These are phyloP conservation scores for Menidia beryllina DNA, from an alignment of 2,113 vertebrate genomes.

Conservation along the genomic window DNA sequence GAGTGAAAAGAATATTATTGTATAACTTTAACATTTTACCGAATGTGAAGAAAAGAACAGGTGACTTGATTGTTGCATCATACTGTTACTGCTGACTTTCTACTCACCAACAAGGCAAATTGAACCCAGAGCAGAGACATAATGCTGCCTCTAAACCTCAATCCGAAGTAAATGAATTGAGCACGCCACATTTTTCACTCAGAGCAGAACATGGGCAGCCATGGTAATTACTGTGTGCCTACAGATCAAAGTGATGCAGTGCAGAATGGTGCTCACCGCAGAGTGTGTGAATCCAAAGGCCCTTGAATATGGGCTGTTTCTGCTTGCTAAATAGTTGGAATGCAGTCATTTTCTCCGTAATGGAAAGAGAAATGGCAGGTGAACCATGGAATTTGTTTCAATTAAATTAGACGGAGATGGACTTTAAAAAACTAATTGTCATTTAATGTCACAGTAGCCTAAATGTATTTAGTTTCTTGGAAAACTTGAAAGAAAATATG, in stretches of 20 bases:
- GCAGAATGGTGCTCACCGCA: slow-evolving; percentile 22
- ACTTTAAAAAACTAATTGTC: not conserved
- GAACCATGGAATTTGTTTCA: not conserved
- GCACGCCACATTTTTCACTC: slow-evolving; percentile 37
- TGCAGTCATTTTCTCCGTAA: slow-evolving; percentile 11
- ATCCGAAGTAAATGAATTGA: slow-evolving; percentile 41
- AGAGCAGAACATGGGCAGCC: slow-evolving; percentile 19
- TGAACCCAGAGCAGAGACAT: slow-evolving; percentile 30
- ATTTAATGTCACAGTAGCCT: slow-evolving; percentile 3
- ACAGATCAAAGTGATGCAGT: slow-evolving; percentile 41
- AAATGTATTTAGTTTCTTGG: not conserved
- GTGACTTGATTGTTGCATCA: not conserved
- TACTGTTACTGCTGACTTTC: slow-evolving; percentile 3
- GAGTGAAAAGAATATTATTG: too few species aligned
- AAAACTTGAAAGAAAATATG: not conserved
- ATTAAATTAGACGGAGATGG: not conserved
- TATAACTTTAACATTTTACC: not conserved
- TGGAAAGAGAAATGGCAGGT: not conserved
- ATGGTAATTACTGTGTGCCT: slow-evolving; percentile 41
- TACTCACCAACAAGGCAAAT: slow-evolving; percentile 20
- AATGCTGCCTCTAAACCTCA: slow-evolving; percentile 37
- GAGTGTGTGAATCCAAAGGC: slow-evolving; percentile 11
- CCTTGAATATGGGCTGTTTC: slow-evolving; percentile 8
- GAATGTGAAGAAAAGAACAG: slow-evolving; percentile 11
- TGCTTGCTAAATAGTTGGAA: slow-evolving; percentile 14